Evolutionary conservation across 1,140 invertebrate genomes (phyloP).

Genomic region (Luehdorfia chinensis): DNA sequence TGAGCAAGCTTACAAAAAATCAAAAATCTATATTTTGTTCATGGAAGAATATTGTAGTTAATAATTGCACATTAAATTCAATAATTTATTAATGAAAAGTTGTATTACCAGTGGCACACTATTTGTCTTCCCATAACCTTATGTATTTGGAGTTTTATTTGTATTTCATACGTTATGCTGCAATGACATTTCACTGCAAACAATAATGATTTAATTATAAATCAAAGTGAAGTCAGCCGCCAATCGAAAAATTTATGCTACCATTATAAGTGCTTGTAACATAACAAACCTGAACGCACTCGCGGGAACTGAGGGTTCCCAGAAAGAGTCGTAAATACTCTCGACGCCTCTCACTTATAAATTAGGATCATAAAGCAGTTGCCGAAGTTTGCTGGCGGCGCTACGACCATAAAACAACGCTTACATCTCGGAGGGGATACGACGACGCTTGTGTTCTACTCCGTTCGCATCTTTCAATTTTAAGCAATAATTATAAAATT

Average conservation of each 20-base stretch:
- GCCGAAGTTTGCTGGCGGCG: slow-evolving; percentile 71
- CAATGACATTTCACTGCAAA: too few relatives aligned
- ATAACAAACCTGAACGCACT: slow-evolving; percentile 50
- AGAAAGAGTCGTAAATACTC: slow-evolving; percentile 74
- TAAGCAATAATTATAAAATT: slow-evolving; percentile 31
- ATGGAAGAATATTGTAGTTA: too few relatives aligned
- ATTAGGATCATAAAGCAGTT: slow-evolving; percentile 76
- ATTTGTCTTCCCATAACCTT: too few relatives aligned
- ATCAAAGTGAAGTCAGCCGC: too few relatives aligned
- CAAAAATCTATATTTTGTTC: too few relatives aligned
- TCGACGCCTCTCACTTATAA: slow-evolving; percentile 71
- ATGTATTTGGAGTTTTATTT: too few relatives aligned
- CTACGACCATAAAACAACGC: slow-evolving; percentile 70
- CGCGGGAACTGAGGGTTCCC: slow-evolving; percentile 41
- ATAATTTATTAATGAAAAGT: too few relatives aligned
- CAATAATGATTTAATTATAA: too few relatives aligned
- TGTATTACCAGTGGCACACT: too few relatives aligned
- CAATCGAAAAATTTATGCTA: slow-evolving; percentile 5
- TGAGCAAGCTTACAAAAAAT: too few relatives aligned
- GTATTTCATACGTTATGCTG: too few relatives aligned
- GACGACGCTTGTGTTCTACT: slow-evolving; percentile 32
- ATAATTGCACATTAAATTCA: too few relatives aligned
- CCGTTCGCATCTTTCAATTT: slow-evolving; percentile 58
- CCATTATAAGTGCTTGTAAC: slow-evolving; percentile 17
- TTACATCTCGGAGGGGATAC: slow-evolving; percentile 52